Percentiles rank a stretch among this genome's conserved stretches.
Conservation (phyloP, 2,113 vertebrate genomes). For the Malaclemys terrapin region DNA sequence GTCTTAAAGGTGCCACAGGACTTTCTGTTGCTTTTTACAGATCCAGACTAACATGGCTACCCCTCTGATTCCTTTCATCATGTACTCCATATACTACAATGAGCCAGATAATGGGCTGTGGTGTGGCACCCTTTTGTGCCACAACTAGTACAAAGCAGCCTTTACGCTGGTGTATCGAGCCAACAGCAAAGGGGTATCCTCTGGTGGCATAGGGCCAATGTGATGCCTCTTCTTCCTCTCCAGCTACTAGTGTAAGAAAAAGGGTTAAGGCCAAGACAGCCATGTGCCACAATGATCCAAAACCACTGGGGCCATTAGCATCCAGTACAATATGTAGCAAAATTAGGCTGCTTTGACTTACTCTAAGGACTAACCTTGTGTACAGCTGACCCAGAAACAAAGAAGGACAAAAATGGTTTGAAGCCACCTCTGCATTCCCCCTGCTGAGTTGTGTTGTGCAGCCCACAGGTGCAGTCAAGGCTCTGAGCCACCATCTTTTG, state of each 20-base stretch:
- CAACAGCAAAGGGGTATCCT: constrained; percentile 19
- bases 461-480: not conserved
- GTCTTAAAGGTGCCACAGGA: too few species aligned
- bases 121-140: rapidly evolving
- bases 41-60: too few species aligned
- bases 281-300: not conserved
- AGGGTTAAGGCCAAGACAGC: constrained; percentile 42
- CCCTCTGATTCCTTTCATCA: not conserved
- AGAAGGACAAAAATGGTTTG: not conserved
- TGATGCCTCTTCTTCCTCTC: not conserved
- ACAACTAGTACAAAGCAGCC: not conserved
- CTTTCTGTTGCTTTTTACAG: too few species aligned
- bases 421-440: not conserved
- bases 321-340: rapidly evolving
- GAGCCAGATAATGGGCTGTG: not conserved
- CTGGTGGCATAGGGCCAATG: rapidly evolving
- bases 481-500: not conserved
- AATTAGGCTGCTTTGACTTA: not conserved
- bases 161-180: not conserved
- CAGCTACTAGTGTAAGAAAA: not conserved
- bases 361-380: rapidly evolving
- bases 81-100: not conserved
- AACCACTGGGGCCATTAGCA: not conserved
- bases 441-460: not conserved
- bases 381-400: constrained; percentile 14